Conservation (phyloP, 2,797 vertebrate species). For the Aulostomus chinensis region DNA sequence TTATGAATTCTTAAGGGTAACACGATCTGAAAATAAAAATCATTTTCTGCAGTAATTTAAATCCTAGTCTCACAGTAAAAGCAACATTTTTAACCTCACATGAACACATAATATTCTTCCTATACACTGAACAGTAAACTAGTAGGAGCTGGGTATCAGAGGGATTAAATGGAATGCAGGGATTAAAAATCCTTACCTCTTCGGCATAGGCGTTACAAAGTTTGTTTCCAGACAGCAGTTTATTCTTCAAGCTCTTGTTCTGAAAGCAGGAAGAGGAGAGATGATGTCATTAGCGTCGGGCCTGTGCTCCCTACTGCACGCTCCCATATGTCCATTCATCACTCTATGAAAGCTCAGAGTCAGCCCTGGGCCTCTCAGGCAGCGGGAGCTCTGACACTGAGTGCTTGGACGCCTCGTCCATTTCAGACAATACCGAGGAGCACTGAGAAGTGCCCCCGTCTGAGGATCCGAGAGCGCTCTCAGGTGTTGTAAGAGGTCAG, state of each 20-base stretch:
- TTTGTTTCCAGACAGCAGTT: conserved; percentile 94
- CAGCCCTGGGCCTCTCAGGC: conserved; percentile 12
- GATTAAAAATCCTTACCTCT: conserved; percentile 84
- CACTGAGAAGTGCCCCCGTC: conserved; percentile 23
- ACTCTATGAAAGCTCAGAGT: conserved; percentile 25
- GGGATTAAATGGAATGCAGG: conserved; percentile 6
- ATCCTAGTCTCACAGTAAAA: no score
- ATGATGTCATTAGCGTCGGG: conserved; percentile 15
- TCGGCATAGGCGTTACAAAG: conserved; percentile 94
- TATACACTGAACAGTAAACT: no score
- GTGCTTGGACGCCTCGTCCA: conserved; percentile 19
- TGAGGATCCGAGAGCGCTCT: conserved; percentile 31
- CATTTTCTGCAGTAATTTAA: no score
- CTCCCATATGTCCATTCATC: not conserved
- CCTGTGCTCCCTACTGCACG: not conserved
- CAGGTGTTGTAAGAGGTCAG: conserved; percentile 39
- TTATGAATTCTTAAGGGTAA: no score
- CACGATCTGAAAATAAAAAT: no score
- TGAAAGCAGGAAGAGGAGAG: conserved; percentile 63
- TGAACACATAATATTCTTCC: no score
- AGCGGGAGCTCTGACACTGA: conserved; percentile 20
- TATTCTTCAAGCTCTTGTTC: conserved; percentile 99
- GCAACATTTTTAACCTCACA: no score
- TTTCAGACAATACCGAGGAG: conserved; percentile 34
- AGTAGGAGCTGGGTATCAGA: no score